Evolutionary conservation across 2,888 invertebrate genomes (phyloP).

Genomic region (Cheilosia pagana): DNA sequence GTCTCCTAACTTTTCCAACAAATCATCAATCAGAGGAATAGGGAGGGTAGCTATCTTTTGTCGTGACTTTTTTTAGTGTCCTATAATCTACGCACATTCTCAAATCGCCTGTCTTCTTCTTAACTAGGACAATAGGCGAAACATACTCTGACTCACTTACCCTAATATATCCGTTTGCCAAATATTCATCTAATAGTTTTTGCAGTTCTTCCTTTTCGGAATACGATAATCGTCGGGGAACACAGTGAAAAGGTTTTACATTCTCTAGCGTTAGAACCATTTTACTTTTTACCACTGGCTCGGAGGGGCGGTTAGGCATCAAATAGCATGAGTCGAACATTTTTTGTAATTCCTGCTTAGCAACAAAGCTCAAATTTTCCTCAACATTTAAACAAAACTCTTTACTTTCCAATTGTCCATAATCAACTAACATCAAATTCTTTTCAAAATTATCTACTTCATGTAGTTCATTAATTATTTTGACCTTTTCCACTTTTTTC

Average conservation of each 20-base stretch:
- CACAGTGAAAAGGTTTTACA: slow-evolving; percentile 41
- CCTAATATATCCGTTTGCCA: slow-evolving; percentile 52
- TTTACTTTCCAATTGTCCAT: background rate
- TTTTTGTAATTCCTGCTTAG: background rate
- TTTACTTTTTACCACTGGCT: slow-evolving; percentile 7
- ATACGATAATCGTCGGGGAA: slow-evolving; percentile 36
- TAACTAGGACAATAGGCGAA: too few species aligned
- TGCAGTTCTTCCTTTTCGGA: slow-evolving; percentile 18
- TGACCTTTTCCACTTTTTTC: background rate
- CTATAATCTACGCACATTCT: too few species aligned
- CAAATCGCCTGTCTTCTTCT: too few species aligned
- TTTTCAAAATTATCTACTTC: background rate
- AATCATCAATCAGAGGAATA: too few species aligned
- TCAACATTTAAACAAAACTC: background rate
- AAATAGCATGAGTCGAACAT: background rate
- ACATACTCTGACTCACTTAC: slow-evolving; percentile 45
- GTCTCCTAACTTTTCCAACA: too few species aligned
- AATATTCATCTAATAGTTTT: slow-evolving; percentile 21
- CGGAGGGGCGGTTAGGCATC: slow-evolving; percentile 5
- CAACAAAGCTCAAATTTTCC: background rate
- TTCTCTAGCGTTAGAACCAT: slow-evolving; percentile 15
- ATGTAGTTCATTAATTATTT: background rate
- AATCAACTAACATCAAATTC: background rate
- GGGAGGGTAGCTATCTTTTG: too few species aligned
- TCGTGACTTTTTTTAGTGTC: too few species aligned